These are phyloP conservation scores for Ptychoptera albimana DNA, from an alignment of 2,888 invertebrate genomes.

Conservation along the genomic window DNA sequence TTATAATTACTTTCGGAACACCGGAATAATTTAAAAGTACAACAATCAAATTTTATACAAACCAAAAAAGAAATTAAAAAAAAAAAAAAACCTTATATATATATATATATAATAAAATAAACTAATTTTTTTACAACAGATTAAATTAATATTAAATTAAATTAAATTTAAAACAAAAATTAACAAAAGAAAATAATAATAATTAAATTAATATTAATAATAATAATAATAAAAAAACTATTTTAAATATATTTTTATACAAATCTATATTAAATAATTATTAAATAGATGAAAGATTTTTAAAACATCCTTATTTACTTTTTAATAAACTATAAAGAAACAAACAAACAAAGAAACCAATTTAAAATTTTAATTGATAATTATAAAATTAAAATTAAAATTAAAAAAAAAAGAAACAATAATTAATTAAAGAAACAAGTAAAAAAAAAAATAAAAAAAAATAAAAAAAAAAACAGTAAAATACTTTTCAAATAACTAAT, in stretches of 20 bases:
- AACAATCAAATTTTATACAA: slow-evolving; percentile 15
- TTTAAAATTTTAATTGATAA: too few relatives aligned
- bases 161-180: too few relatives aligned
- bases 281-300: slow-evolving; percentile 1
- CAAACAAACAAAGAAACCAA: too few relatives aligned
- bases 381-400: too few relatives aligned
- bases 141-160: slow-evolving; percentile 12
- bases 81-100: too few relatives aligned
- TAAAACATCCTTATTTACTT: slow-evolving; percentile 1
- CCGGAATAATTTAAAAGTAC: slow-evolving; percentile 34
- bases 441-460: not conserved
- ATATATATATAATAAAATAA: slow-evolving; percentile 14
- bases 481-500: not conserved
- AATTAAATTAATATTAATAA: not conserved
- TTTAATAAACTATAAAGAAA: too few relatives aligned
- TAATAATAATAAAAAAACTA: slow-evolving; percentile 1
- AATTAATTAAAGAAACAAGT: slow-evolving; percentile 3
- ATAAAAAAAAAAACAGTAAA: slow-evolving; percentile 1
- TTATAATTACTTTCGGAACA: slow-evolving; percentile 14
- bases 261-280: slow-evolving; percentile 2
- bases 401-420: not conserved
- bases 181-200: slow-evolving; percentile 14
- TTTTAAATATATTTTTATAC: not conserved
- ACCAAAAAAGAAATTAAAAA: too few relatives aligned
- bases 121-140: slow-evolving; percentile 16